Evolutionary conservation across 2,797 vertebrate species (phyloP).

Genomic region (Huso huso): DNA sequence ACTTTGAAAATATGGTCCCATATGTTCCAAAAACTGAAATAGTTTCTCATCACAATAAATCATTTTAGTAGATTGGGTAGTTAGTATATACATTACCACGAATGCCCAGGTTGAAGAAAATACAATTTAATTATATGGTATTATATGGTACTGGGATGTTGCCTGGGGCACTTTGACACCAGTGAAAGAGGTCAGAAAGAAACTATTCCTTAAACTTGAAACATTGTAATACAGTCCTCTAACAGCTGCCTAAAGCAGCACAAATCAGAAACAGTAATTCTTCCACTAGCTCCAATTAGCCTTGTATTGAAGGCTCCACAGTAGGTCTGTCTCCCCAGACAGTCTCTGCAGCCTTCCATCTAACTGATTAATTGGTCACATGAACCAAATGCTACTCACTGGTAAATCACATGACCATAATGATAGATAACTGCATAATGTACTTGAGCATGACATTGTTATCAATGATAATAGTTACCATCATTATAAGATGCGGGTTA

Average conservation of each 20-base stretch:
- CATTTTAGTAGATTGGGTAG: not conserved
- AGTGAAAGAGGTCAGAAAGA: constrained; percentile 44
- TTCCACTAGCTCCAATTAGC: constrained; percentile 36
- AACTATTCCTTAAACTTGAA: constrained; percentile 28
- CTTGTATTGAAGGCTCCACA: constrained; percentile 31
- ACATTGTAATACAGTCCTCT: constrained; percentile 38
- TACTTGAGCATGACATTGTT: constrained; percentile 7
- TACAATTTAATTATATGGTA: not conserved
- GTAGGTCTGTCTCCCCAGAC: not conserved
- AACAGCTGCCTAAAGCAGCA: constrained; percentile 45
- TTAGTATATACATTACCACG: not conserved
- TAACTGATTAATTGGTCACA: not conserved
- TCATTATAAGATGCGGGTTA: constrained; percentile 13
- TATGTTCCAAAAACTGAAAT: not conserved
- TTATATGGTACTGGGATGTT: not conserved
- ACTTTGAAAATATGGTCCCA: too few species aligned
- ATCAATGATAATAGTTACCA: constrained; percentile 35
- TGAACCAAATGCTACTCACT: constrained; percentile 10
- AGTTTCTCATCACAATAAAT: not conserved
- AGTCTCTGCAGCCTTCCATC: constrained; percentile 6
- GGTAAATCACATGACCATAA: constrained; percentile 32
- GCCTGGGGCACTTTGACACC: not conserved
- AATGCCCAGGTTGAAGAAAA: not conserved
- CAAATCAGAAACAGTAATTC: constrained; percentile 20
- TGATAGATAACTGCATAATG: constrained; percentile 3